A percentile compares a stretch with the other conserved stretches of the same genome.
These are phyloP conservation scores for Dasyurus viverrinus DNA, from an alignment of 2,113 vertebrate genomes.

Conservation along the genomic window DNA sequence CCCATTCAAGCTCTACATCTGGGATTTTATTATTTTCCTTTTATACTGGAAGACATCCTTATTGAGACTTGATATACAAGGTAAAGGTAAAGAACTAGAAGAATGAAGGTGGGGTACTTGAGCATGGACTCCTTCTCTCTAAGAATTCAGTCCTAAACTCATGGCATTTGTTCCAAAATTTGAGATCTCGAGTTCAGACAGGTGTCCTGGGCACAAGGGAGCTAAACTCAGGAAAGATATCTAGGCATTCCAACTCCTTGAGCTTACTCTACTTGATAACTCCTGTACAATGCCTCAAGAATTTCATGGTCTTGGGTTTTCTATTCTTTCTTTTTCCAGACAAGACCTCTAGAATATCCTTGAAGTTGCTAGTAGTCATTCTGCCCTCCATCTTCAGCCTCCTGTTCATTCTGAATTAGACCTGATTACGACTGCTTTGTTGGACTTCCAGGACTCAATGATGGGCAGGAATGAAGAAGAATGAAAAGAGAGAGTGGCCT, in stretches of 20 bases:
- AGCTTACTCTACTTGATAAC: conserved; percentile 1
- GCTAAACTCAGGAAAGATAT: conserved; percentile 3
- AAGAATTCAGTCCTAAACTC: background rate
- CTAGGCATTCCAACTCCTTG: background rate
- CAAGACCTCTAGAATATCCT: background rate
- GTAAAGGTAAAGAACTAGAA: background rate
- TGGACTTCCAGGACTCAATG: background rate
- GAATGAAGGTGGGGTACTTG: background rate
- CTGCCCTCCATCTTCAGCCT: background rate
- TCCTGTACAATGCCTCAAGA: background rate
- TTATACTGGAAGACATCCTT: background rate
- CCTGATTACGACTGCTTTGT: background rate
- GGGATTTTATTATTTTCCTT: background rate
- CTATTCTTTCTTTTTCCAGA: background rate
- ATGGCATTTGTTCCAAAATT: background rate
- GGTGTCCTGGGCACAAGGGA: background rate
- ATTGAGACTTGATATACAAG: background rate
- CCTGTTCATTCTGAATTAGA: background rate
- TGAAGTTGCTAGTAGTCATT: background rate
- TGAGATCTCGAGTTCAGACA: background rate
- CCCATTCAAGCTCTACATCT: background rate
- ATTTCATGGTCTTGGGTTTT: background rate
- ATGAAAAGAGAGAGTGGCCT: background rate
- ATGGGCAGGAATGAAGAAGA: background rate
- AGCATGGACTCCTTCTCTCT: background rate